phyloP scores from a whole-genome alignment of 1,140 invertebrate genomes.

The Protaetia brevitarsis region DNA sequence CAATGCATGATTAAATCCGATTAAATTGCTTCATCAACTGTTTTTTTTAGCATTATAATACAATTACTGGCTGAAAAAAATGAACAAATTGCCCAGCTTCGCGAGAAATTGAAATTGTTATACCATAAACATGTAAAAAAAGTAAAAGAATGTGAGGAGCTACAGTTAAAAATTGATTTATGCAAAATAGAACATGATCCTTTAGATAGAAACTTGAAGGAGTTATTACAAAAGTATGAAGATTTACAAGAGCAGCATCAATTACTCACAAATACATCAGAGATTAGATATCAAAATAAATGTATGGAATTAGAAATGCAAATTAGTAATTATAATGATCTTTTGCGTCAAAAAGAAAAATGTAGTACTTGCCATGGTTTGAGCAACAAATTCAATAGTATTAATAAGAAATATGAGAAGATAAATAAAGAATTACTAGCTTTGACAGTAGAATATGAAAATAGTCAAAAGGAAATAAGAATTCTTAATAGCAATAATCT shows the following conservation, averaged over 20 bases:
- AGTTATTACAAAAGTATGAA: background rate
- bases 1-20: no score
- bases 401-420: background rate
- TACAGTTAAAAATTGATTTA: background rate
- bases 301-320: background rate
- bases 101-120: background rate
- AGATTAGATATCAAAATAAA: background rate
- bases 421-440: background rate
- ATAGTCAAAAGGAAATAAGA: background rate
- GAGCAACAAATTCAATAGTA: background rate
- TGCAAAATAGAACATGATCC: slow-evolving; percentile 4
- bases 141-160: background rate
- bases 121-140: slow-evolving; percentile 7
- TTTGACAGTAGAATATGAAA: background rate
- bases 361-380: background rate
- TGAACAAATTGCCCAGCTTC: background rate
- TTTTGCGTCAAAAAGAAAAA: background rate
- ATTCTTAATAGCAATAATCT: background rate
- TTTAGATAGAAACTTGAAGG: background rate
- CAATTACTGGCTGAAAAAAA: background rate
- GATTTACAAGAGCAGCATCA: background rate
- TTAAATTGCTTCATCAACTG: no score
- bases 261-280: background rate
- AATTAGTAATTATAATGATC: background rate
- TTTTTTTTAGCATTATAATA: background rate